Evolutionary conservation across 2,113 vertebrate species (phyloP), one percentile per base, ranked within the genome.

Genomic region (Protobothrops flavoviridis): DNA sequence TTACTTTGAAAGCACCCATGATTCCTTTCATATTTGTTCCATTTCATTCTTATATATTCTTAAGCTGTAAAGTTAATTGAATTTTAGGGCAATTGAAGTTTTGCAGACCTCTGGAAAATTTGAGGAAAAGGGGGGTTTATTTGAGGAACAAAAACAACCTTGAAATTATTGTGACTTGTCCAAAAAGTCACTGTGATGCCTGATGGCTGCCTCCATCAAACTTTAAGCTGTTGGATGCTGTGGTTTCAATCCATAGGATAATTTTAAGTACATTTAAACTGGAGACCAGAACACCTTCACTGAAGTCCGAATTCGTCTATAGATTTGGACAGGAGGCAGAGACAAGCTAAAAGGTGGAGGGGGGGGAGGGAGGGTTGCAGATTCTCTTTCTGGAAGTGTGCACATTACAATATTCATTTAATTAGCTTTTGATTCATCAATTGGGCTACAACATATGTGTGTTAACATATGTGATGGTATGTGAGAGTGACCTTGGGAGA

Each of bases 1-100:
- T 94, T 85, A 29, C 9, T 2, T 2, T 94, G 69, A 53, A 29
- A 20, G 33, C 53, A 13, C 26, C 12, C n/a, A 55, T 13, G 0
- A 29, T 45, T 92, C 94, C 29, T 20, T 13, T 85, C 33, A 85
- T 45, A 33, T 57, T 85, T 88, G 86, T 89, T 93, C 33, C 90
- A 93, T 56, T 55, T 88, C 55, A 91, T 74, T 94, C 92, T 93
- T 43, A 85, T 50, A 69, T 52, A 55, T 21, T 20, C 52, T 45
- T 91, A 45, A 45, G 5, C 26, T 26, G 39, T 56, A 23, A 43
- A 43, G 5, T 59, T 50, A 15, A 50, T 91, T 88, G 87, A 48
- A 39, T 91, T 91, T 3, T 17, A 26, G 57, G 43, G 8, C 24
- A 74, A 74, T n/a, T 85, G 85, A 89, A 91, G 64, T 57, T 48